Evolutionary conservation across 2,113 vertebrate genomes (phyloP).

Genomic region (Isurus oxyrinchus): DNA sequence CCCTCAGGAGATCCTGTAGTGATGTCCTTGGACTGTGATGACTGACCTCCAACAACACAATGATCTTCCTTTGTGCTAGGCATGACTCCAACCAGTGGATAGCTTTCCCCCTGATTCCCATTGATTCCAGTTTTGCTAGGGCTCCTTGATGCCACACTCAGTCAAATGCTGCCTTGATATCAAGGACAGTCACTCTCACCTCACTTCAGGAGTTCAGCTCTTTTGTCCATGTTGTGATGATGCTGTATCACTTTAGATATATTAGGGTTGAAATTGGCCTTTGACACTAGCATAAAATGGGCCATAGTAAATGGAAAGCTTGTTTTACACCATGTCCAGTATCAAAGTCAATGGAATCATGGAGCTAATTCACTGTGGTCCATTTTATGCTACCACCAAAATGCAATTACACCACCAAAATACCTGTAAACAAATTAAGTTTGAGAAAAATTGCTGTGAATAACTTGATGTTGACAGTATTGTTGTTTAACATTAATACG

Average conservation of each 20-base stretch:
- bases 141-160: no score
- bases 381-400: not conserved
- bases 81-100: no score
- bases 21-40: no score
- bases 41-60: no score
- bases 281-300: not conserved
- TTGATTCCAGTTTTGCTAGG: no score
- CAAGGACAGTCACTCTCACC: no score
- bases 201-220: no score
- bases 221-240: no score
- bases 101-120: no score
- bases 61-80: no score
- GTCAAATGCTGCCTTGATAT: no score
- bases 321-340: not conserved
- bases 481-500: conserved; percentile 7
- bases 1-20: no score
- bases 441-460: not conserved
- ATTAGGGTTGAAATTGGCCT: not conserved
- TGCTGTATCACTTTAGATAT: not conserved
- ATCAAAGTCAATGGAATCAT: not conserved
- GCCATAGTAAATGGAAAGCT: not conserved
- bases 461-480: not conserved
- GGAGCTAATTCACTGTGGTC: not conserved
- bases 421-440: not conserved
- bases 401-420: not conserved